phyloP scores from a whole-genome alignment of 2,113 vertebrate species.

The Genyomyrus donnyi region DNA sequence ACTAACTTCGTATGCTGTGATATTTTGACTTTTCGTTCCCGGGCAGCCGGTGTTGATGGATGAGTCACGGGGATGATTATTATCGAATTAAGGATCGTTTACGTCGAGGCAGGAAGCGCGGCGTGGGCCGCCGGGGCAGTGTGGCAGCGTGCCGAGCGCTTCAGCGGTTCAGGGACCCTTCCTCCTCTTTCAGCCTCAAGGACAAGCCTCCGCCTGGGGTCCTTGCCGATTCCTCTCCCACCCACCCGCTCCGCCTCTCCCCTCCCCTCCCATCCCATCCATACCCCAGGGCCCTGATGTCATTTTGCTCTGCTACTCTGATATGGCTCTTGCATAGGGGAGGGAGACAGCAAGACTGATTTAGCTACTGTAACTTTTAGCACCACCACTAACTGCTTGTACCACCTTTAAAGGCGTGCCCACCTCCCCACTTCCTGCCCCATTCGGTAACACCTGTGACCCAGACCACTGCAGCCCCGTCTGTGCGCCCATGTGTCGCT shows the following conservation, averaged over 20 bases:
- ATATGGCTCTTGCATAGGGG: constrained; percentile 28
- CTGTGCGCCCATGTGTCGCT: neutral
- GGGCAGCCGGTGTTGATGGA: neutral
- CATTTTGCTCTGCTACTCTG: constrained; percentile 7
- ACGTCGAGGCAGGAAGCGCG: neutral
- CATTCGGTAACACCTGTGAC: neutral
- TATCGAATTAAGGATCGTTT: constrained; percentile 14
- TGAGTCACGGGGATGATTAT: constrained; percentile 2
- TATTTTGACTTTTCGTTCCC: constrained; percentile 5
- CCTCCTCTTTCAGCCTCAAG: constrained; percentile 14
- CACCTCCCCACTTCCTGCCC: neutral
- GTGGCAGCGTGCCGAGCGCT: neutral
- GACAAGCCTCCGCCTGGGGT: constrained; percentile 22
- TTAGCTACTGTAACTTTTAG: neutral
- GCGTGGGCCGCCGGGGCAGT: neutral
- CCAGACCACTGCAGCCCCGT: neutral
- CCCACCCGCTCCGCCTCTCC: neutral
- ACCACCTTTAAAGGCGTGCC: neutral
- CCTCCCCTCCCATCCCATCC: neutral
- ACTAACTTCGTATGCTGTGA: neutral
- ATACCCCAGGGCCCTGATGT: neutral
- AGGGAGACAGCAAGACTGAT: neutral
- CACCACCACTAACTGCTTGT: neutral
- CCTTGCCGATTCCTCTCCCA: constrained; percentile 13
- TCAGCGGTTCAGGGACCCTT: neutral